These are phyloP conservation scores for Kryptopterus vitreolus DNA, from an alignment of 2,797 vertebrate species.

Conservation along the genomic window DNA sequence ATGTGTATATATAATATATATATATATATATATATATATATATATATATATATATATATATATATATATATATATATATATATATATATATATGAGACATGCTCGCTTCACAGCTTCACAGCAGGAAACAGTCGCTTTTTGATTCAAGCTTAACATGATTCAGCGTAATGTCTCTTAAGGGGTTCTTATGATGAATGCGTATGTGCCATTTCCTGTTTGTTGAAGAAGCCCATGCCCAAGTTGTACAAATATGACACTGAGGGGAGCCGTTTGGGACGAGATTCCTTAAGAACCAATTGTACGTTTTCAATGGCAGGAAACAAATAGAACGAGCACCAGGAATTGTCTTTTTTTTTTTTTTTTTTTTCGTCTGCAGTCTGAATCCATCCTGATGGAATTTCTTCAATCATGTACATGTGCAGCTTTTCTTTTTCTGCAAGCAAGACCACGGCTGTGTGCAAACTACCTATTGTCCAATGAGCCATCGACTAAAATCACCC, in stretches of 20 bases:
- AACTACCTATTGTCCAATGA: not conserved
- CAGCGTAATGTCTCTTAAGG: constrained; percentile 18
- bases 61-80: no score
- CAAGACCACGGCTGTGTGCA: not conserved
- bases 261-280: constrained; percentile 37
- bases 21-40: no score
- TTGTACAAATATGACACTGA: constrained; percentile 33
- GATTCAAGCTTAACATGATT: not conserved
- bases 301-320: constrained; percentile 49
- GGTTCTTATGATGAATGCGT: constrained; percentile 7
- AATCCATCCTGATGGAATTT: constrained; percentile 22
- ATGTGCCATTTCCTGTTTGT: constrained; percentile 49
- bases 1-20: no score
- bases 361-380: constrained; percentile 35
- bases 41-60: no score
- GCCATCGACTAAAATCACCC: not conserved
- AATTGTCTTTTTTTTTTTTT: no score
- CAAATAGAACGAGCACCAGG: constrained; percentile 31
- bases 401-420: not conserved
- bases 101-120: no score
- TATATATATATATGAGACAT: no score
- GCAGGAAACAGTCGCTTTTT: not conserved
- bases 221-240: constrained; percentile 30
- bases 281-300: constrained; percentile 47
- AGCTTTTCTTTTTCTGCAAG: not conserved